These are phyloP conservation scores for Dolomedes plantarius DNA, from an alignment of 2,888 invertebrate species.

Conservation along the genomic window DNA sequence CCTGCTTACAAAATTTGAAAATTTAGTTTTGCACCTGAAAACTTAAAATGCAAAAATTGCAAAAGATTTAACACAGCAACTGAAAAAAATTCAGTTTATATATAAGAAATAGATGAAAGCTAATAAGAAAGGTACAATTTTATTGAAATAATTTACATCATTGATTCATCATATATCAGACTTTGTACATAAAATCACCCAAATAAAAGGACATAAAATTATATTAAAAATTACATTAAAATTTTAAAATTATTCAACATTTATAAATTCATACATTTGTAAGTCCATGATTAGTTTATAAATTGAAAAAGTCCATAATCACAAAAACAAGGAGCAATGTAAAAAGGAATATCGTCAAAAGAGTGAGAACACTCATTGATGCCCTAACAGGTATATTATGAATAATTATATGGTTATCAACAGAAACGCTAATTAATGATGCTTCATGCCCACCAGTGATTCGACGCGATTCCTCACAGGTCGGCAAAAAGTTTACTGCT, in stretches of 20 bases:
- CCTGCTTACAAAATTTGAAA: no score
- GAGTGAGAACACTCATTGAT: constrained; percentile 72
- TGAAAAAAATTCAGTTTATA: no score
- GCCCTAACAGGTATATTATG: constrained; percentile 84
- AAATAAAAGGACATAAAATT: constrained; percentile 3
- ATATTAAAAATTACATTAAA: not conserved
- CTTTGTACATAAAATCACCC: not conserved
- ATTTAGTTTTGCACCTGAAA: no score
- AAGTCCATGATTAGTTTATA: constrained; percentile 41
- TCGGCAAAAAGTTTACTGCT: constrained; percentile 92
- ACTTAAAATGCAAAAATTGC: no score
- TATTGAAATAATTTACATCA: not conserved
- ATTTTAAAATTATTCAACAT: not conserved
- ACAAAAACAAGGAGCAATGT: constrained; percentile 72
- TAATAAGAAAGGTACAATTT: not conserved
- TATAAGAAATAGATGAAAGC: no score
- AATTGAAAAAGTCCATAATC: constrained; percentile 72
- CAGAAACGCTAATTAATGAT: constrained; percentile 94
- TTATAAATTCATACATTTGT: not conserved
- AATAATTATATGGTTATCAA: constrained; percentile 94
- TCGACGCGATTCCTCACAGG: constrained; percentile 74
- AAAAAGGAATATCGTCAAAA: constrained; percentile 71
- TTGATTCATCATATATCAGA: not conserved
- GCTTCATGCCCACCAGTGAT: constrained; percentile 82
- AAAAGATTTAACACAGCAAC: no score